Percentiles rank a stretch among this genome's conserved stretches.
Conservation (phyloP, 2,113 vertebrate species). For the Beaufortia kweichowensis region DNA sequence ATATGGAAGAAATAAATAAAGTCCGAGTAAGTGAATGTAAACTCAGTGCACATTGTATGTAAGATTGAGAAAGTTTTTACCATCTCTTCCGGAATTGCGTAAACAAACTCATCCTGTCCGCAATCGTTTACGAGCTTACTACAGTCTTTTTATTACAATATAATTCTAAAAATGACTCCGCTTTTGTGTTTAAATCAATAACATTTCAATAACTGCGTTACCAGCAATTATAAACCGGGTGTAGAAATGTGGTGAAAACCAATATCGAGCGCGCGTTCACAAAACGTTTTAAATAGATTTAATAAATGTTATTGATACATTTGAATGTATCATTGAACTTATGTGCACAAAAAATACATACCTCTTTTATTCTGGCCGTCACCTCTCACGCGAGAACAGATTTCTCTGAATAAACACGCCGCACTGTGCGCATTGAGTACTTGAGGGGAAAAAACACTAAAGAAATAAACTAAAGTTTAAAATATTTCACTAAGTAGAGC, state of each 20-base stretch:
- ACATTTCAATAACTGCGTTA: background rate
- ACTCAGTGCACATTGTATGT: background rate
- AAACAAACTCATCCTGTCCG: conserved; percentile 24
- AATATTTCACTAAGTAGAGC: too few species aligned
- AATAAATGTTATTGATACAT: too few species aligned
- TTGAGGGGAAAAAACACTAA: too few species aligned
- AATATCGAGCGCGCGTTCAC: too few species aligned
- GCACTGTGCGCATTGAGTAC: background rate
- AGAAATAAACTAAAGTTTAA: background rate
- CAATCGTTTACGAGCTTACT: background rate
- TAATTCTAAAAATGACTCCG: too few species aligned
- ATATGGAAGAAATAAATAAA: background rate
- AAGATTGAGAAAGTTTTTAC: background rate
- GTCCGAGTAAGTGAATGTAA: background rate
- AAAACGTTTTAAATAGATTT: background rate
- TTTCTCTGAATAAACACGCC: background rate
- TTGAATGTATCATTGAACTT: too few species aligned
- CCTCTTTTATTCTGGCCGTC: background rate
- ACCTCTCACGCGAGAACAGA: background rate
- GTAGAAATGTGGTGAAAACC: too few species aligned
- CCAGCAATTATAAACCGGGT: too few species aligned
- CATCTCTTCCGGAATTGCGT: conserved; percentile 13
- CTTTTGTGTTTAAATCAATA: background rate
- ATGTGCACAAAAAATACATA: background rate
- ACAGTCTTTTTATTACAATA: too few species aligned